Base-by-base conservation (phyloP, 2,797 vertebrate species). In the Myiotriccus ornatus region DNA sequence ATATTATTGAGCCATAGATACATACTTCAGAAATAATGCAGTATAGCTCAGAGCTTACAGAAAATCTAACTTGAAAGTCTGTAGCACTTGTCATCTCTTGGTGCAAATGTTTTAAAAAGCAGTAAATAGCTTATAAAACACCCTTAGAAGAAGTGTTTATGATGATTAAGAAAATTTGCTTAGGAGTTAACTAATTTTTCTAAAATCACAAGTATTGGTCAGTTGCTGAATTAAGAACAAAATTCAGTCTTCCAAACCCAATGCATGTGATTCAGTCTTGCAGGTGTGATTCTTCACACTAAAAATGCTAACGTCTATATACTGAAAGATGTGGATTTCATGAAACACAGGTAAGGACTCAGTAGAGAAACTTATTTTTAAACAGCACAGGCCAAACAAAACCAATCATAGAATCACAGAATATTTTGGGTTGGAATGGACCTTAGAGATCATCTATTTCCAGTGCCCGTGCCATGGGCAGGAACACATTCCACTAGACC, bases 381-480 rank as follows among this genome's bases (percentile, higher is more conserved):
- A 74, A 75, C 22, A 52, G 7, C 3, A 10, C 15, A 43, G 28
- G 6, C 15, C 7, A 39, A 53, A 25, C 4, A 65, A 81, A 74
- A 24, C 2, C 1, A 70, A 21, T 28, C 7, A 34, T 5, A 46
- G 37, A 22, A 34, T 11, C 30, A 46, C 15, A 71, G 52, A 52
- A 41, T 34, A 0, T 0, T 50, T 64, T 52, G 7, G 4, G 18
- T 39, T 64, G 24, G 44, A 57, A 30, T 7, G 14, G 25, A 24
- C 2, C 8, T 32, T 39, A 27, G 30, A 32, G 7, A 35, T 34
- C 21, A 65, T 6, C 18, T 34, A 16, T 6, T 14, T 52, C 37
- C 9, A 39, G 12, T 6, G 2, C 3, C 8, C 5, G 3, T 59
- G 28, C 14, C 12, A 11, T 27, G 10, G 37, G 12, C 24, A 50